A percentile compares a stretch with the other conserved stretches of the same genome.
These are phyloP conservation scores for Zaprionus kolodkinae DNA, from an alignment of 1,140 invertebrate species.

Conservation along the genomic window DNA sequence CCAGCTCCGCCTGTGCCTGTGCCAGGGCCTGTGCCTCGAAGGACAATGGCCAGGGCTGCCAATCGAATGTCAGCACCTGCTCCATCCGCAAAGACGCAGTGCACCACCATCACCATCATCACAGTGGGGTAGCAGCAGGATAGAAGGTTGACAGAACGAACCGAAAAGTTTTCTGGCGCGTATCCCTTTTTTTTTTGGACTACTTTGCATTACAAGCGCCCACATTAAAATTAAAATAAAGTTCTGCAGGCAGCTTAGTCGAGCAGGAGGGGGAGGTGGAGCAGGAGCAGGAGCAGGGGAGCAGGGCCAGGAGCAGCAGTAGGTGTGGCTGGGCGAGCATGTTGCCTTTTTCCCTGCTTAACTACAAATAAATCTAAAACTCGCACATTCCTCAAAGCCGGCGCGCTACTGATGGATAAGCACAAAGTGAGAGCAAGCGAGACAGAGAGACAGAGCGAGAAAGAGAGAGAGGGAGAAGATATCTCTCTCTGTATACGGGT, in stretches of 20 bases:
- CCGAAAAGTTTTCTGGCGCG: slow-evolving; percentile 18
- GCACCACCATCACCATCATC: background rate
- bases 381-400: slow-evolving; percentile 68
- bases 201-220: slow-evolving; percentile 77
- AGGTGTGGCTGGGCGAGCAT: slow-evolving; percentile 2
- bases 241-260: slow-evolving; percentile 38
- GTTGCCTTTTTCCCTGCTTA: slow-evolving; percentile 42
- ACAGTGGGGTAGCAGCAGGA: background rate
- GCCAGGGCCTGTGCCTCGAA: slow-evolving; percentile 4
- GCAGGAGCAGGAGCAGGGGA: background rate
- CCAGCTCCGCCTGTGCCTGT: background rate
- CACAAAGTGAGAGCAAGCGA: background rate
- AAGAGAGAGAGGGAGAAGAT: background rate
- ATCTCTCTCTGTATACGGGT: slow-evolving; percentile 56
- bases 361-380: slow-evolving; percentile 82
- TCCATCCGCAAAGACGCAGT: slow-evolving; percentile 20
- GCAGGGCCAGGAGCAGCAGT: background rate
- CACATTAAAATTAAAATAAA: slow-evolving; percentile 81
- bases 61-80: slow-evolving; percentile 51
- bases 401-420: slow-evolving; percentile 52
- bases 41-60: slow-evolving; percentile 42
- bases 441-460: slow-evolving; percentile 1
- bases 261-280: background rate
- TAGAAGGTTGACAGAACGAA: background rate
- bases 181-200: slow-evolving; percentile 29